Conservation (phyloP, 1,140 invertebrate genomes). For the Drosophila neocordata region DNA sequence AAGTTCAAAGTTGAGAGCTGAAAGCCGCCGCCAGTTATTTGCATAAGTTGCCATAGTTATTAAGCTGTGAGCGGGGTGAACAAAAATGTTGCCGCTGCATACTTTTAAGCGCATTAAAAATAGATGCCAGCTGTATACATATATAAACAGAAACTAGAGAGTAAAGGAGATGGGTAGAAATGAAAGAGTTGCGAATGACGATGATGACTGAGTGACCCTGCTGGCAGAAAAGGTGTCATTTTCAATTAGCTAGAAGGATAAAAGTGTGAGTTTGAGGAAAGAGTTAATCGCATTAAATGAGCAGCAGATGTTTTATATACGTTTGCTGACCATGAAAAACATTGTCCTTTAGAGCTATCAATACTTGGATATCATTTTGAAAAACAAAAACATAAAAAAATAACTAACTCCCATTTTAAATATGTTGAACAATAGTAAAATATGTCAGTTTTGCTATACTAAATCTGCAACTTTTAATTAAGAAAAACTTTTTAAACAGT, state of each 20-base stretch:
- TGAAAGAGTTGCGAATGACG: background rate
- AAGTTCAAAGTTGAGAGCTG: conserved; percentile 55
- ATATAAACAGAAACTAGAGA: conserved; percentile 19
- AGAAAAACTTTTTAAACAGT: background rate
- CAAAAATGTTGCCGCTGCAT: conserved; percentile 54
- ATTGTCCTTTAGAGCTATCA: too few relatives aligned
- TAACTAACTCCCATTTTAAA: background rate
- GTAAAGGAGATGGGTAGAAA: background rate
- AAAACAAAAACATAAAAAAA: background rate
- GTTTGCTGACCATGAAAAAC: background rate
- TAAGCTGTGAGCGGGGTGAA: conserved; percentile 52
- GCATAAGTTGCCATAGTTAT: conserved; percentile 79
- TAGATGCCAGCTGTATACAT: conserved; percentile 40
- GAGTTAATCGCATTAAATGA: conserved; percentile 46
- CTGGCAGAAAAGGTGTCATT: conserved; percentile 50
- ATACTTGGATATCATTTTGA: background rate
- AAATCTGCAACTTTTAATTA: too few relatives aligned
- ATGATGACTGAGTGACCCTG: conserved; percentile 8
- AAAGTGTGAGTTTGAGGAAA: conserved; percentile 12
- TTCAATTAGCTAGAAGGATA: conserved; percentile 45
- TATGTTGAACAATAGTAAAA: background rate
- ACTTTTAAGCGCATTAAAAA: conserved; percentile 75
- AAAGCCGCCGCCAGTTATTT: conserved; percentile 63
- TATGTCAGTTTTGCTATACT: background rate
- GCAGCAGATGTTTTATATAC: conserved; percentile 23